phyloP scores from a whole-genome alignment of 1,140 invertebrate genomes.

The Globodera rostochiensis region DNA sequence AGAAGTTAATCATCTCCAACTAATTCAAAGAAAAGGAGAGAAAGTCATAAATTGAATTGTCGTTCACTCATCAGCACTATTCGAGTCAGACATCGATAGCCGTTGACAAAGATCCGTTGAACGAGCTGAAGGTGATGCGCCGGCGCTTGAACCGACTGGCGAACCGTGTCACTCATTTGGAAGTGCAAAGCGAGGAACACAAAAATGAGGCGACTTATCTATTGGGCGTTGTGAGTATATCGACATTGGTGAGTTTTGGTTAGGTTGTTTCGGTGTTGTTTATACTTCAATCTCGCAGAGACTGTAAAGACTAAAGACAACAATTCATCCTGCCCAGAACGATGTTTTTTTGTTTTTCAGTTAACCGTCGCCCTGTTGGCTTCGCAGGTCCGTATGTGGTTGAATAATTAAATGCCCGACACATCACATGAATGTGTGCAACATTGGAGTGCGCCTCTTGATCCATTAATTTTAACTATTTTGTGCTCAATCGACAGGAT shows the following conservation, averaged over 20 bases:
- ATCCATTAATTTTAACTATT: not conserved
- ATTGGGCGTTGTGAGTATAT: not conserved
- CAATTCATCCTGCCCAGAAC: not conserved
- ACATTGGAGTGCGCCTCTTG: not conserved
- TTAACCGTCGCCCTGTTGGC: not conserved
- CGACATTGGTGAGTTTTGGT: not conserved
- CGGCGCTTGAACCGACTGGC: conserved; percentile 11
- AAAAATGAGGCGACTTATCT: not conserved
- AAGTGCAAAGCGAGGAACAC: conserved; percentile 3
- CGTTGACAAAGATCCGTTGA: conserved; percentile 15
- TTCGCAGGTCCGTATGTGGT: not conserved
- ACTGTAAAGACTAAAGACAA: not conserved
- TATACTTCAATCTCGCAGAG: no score
- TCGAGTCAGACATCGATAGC: conserved; percentile 24
- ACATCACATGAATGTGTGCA: not conserved
- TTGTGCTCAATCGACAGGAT: no score
- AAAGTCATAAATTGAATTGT: not conserved
- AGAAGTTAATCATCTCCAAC: not conserved
- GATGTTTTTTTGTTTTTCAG: not conserved
- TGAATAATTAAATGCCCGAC: not conserved
- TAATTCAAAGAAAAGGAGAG: not conserved
- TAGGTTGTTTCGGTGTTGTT: no score
- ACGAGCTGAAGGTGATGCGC: conserved; percentile 20
- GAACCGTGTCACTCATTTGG: conserved; percentile 4
- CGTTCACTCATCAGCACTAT: conserved; percentile 2